A percentile compares a stretch with the other conserved stretches of the same genome.
Conservation (phyloP, 1,140 invertebrate genomes). For the Brachionus asplanchnoidis region DNA sequence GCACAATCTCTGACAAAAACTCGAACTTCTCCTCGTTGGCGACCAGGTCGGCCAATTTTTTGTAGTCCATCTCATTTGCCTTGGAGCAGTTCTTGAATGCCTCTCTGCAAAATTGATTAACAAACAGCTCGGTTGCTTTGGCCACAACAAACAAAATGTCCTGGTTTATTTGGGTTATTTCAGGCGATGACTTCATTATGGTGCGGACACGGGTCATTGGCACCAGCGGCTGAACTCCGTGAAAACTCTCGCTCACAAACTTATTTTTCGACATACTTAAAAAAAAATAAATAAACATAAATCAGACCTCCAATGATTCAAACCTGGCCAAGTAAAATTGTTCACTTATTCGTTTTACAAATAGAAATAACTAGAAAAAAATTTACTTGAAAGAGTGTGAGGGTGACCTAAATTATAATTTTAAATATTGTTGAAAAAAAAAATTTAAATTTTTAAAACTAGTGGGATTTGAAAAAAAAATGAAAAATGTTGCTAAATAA, state of each 20-base stretch:
- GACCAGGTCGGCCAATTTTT: conserved; percentile 19
- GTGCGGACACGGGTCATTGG: conserved; percentile 34
- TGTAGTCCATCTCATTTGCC: background rate
- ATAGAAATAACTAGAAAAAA: background rate
- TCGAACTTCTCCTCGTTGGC: conserved; percentile 30
- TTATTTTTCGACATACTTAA: background rate
- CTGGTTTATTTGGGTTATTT: conserved; percentile 2
- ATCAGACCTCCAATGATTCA: background rate
- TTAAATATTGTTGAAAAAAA: conserved; percentile 7
- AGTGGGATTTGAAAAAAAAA: background rate
- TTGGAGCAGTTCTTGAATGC: background rate
- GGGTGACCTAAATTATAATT: conserved; percentile 36
- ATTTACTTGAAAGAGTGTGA: background rate
- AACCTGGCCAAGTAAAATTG: background rate
- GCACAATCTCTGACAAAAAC: conserved; percentile 34
- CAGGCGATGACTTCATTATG: conserved; percentile 38
- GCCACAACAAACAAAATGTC: conserved; percentile 5
- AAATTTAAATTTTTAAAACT: background rate
- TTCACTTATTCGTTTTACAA: background rate
- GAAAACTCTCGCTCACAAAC: background rate
- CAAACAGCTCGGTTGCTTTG: conserved; percentile 35
- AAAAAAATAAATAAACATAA: background rate
- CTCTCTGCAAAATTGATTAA: background rate
- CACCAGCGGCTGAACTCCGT: background rate
- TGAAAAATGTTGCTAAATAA: conserved; percentile 17